Evolutionary conservation across 2,113 vertebrate species (phyloP), one percentile per base, ranked within the genome.

Genomic region (Trichomycterus rosablanca): DNA sequence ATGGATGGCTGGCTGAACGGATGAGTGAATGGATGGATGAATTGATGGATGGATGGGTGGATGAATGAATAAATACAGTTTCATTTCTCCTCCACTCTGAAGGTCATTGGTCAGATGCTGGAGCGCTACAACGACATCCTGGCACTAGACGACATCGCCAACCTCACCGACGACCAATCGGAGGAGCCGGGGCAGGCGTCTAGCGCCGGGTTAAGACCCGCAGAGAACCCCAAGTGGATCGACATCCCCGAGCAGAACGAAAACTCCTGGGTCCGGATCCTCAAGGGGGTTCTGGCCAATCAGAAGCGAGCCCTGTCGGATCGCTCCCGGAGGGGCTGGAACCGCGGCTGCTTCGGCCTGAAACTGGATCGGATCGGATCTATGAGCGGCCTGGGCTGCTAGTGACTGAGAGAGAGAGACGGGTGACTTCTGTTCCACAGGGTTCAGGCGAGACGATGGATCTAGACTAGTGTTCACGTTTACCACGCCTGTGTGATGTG

Each of bases 321-420:
- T 39, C 72, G 88, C 30, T 80, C 81, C 20, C 64, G 87, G 73
- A 85, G 90, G 73, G 88, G 83, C 2, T 71, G 86, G 86, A 79
- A 88, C 67, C 73, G 86, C 10, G 89, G 90, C 10, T 93, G 91
- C 78, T 93, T 93, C 62, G 91, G 91, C 32, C 76, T 92, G 56
- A 93, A 93, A 78, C 76, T 93, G 78, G 91, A 93, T 66, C 83
- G 90, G 43, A 93, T 92, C 1, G 91, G 91, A 24, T 86, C 90
- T 42, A 86, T 93, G 86, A 93, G 91, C 2, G 89, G 89, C 61
- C 83, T 93, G 71, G 91, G 91, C 20, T 93, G 91, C 78, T 92
- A 91, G 81, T 81, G 39, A 54, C 51, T 22, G 35, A 55, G 28
- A 66, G n/a, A 48, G 30, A 35, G 15, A 52, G 16, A 52, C n/a